Conservation (phyloP, 2,797 vertebrate genomes). For the Nyctibius grandis region DNA sequence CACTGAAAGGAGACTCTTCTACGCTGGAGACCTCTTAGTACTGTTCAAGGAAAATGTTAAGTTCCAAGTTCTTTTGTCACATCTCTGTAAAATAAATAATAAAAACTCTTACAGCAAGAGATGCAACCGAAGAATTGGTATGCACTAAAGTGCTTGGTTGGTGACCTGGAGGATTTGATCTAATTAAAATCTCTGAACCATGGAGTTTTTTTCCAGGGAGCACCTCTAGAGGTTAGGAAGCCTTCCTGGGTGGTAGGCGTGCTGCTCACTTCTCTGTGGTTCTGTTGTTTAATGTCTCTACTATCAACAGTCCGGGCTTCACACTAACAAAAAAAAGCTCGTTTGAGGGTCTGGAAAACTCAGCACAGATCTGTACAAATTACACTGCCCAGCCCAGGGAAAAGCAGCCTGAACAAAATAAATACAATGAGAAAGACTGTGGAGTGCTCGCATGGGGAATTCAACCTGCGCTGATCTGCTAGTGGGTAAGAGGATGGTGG, state of each 20-base stretch:
- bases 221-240: not conserved
- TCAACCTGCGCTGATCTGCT: constrained; percentile 31
- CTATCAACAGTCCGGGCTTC: not conserved
- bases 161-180: constrained; percentile 27
- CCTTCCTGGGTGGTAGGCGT: not conserved
- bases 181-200: constrained; percentile 54
- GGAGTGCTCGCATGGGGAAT: not conserved
- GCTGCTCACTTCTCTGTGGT: not conserved
- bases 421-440: constrained; percentile 39
- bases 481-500: not conserved
- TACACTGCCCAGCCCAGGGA: constrained; percentile 53
- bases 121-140: not conserved
- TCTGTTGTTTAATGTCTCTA: not conserved
- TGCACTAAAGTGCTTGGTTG: constrained; percentile 4
- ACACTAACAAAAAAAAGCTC: constrained; percentile 10
- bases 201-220: constrained; percentile 4
- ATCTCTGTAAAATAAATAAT: constrained; percentile 18
- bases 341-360: constrained; percentile 44
- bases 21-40: not conserved
- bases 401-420: constrained; percentile 55
- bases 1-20: not conserved
- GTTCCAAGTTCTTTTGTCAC: not conserved
- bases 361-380: constrained; percentile 24
- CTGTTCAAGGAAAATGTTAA: not conserved
- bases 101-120: not conserved